These are phyloP conservation scores for Umimayanthus chanpuru DNA, from an alignment of 92 coral and sea anemone species.

Conservation along the genomic window DNA sequence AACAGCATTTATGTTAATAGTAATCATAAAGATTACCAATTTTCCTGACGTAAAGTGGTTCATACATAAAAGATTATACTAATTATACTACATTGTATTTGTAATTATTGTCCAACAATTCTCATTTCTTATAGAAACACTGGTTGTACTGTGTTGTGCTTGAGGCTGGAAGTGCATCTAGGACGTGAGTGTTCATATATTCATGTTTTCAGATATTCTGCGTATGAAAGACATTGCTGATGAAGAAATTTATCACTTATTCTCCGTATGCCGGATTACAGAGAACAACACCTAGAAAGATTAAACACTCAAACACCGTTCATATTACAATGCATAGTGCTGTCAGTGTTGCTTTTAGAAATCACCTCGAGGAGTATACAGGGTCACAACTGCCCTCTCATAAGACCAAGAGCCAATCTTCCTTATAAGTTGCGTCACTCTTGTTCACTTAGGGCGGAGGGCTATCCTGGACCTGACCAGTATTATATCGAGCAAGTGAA, in stretches of 20 bases:
- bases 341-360: no score
- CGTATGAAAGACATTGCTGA: no score
- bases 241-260: no score
- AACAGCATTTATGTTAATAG: not conserved
- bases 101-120: not conserved
- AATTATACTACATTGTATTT: not conserved
- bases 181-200: conserved; percentile 56
- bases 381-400: no score
- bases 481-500: conserved; percentile 96
- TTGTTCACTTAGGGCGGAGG: conserved; percentile 73
- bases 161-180: conserved; percentile 91
- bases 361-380: no score
- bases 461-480: conserved; percentile 93
- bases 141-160: conserved; percentile 87
- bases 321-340: no score
- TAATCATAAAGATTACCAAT: no score
- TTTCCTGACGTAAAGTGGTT: not conserved
- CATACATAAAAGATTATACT: not conserved
- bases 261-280: no score
- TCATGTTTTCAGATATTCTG: not conserved
- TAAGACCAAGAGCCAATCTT: no score
- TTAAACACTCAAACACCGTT: no score
- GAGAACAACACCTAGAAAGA: no score
- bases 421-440: not conserved
- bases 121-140: conserved; percentile 71